Percentiles rank a stretch among this genome's conserved stretches.
Evolutionary conservation across 2,888 invertebrate genomes (phyloP).

Genomic region (Melinopterus prodromus): DNA sequence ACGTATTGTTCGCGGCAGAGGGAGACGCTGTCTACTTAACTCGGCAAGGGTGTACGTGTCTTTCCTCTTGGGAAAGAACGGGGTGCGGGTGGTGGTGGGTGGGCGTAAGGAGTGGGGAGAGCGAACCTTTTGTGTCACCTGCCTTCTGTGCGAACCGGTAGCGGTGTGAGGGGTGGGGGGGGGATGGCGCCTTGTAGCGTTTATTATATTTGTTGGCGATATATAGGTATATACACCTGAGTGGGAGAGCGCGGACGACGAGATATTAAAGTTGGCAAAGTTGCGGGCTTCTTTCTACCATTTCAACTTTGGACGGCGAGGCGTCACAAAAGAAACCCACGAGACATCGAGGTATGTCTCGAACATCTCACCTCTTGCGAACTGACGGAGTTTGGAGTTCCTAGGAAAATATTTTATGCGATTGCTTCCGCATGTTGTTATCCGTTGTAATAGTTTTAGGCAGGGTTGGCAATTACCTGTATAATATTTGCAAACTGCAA

Average conservation of each 20-base stretch:
- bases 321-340: no score
- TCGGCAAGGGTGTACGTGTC: constrained; percentile 33
- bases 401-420: no score
- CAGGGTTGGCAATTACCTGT: no score
- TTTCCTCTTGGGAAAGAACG: constrained; percentile 30
- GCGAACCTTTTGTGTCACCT: constrained; percentile 27
- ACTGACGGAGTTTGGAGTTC: no score
- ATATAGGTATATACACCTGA: background rate
- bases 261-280: background rate
- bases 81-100: background rate
- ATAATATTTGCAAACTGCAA: no score
- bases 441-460: no score
- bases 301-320: no score
- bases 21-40: constrained; percentile 37
- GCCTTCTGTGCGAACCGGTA: constrained; percentile 13
- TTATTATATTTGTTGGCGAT: constrained; percentile 20
- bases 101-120: background rate
- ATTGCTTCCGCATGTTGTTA: no score
- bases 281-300: no score
- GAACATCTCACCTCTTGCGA: no score
- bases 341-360: no score
- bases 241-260: background rate
- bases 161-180: constrained; percentile 8
- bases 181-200: constrained; percentile 28
- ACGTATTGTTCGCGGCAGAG: constrained; percentile 32